A percentile compares a stretch with the other conserved stretches of the same genome.
These are phyloP conservation scores for Polia nebulosa DNA, from an alignment of 2,888 invertebrate species.

Conservation along the genomic window DNA sequence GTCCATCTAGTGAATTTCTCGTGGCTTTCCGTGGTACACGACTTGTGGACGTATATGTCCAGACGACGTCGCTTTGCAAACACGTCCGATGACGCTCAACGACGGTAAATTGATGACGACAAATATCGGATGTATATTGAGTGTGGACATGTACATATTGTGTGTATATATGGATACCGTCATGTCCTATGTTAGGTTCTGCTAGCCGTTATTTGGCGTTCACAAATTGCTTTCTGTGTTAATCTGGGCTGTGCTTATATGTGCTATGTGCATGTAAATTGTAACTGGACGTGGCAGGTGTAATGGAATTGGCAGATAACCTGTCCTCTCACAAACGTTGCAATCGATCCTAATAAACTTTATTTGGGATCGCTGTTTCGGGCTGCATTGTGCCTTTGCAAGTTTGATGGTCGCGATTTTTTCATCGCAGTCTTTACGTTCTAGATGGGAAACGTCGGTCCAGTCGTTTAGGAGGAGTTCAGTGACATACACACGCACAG, in stretches of 20 bases:
- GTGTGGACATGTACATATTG: conserved; percentile 39
- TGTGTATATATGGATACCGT: background rate
- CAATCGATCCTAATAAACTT: conserved; percentile 32
- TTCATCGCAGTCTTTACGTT: background rate
- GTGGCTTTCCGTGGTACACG: conserved; percentile 79
- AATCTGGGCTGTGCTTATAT: conserved; percentile 27
- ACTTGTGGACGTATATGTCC: conserved; percentile 69
- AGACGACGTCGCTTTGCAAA: conserved; percentile 69
- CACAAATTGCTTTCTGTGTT: conserved; percentile 57
- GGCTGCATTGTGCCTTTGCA: background rate
- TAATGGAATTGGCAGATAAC: conserved; percentile 29
- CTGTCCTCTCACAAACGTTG: conserved; percentile 14
- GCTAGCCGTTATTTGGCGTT: conserved; percentile 44
- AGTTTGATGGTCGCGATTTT: background rate
- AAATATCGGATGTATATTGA: conserved; percentile 73
- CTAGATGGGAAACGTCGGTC: too few relatives aligned
- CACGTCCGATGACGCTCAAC: conserved; percentile 77
- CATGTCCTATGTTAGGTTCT: conserved; percentile 26
- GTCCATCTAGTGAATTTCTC: conserved; percentile 84
- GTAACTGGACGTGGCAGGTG: conserved; percentile 23
- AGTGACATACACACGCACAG: too few relatives aligned
- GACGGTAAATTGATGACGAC: conserved; percentile 79
- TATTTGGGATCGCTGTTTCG: conserved; percentile 6
- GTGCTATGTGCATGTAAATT: conserved; percentile 7
- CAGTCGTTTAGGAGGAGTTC: too few relatives aligned